These are phyloP conservation scores for Tolypeutes matacus DNA, from an alignment of 2,797 vertebrate genomes.

Conservation along the genomic window DNA sequence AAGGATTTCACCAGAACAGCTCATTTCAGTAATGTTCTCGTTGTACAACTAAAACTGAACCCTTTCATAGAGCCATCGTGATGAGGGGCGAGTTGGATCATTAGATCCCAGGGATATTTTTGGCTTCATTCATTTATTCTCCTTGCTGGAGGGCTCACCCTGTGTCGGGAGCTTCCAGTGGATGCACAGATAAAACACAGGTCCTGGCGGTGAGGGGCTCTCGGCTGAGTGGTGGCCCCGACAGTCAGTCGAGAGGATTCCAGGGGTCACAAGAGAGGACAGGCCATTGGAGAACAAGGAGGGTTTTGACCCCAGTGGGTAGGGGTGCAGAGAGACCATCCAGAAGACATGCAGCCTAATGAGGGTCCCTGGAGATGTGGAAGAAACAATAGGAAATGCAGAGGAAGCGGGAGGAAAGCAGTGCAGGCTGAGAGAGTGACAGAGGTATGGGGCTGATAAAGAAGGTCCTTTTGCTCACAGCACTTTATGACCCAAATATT, in stretches of 20 bases:
- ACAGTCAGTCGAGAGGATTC: background rate
- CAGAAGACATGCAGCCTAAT: too few relatives aligned
- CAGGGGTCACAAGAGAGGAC: background rate
- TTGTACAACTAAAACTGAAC: background rate
- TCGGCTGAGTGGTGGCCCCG: background rate
- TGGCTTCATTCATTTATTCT: background rate
- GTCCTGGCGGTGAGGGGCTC: background rate
- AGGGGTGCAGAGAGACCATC: background rate
- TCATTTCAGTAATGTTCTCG: background rate
- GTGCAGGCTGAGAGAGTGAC: too few relatives aligned
- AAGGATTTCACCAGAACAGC: background rate
- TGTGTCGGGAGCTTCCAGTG: background rate
- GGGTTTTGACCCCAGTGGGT: background rate
- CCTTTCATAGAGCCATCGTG: fast-evolving
- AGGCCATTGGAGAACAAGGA: fast-evolving
- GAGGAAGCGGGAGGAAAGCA: background rate
- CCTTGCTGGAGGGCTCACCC: fast-evolving
- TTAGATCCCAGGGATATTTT: too few relatives aligned
- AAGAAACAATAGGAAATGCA: background rate
- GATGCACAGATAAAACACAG: background rate
- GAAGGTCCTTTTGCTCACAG: background rate
- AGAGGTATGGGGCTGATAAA: background rate
- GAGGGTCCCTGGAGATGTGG: background rate
- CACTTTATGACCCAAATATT: background rate
- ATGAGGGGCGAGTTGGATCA: fast-evolving